Percentiles rank a stretch among this genome's conserved stretches.
These are phyloP conservation scores for Thamnaconus septentrionalis DNA, from an alignment of 2,113 vertebrate genomes.

Conservation along the genomic window DNA sequence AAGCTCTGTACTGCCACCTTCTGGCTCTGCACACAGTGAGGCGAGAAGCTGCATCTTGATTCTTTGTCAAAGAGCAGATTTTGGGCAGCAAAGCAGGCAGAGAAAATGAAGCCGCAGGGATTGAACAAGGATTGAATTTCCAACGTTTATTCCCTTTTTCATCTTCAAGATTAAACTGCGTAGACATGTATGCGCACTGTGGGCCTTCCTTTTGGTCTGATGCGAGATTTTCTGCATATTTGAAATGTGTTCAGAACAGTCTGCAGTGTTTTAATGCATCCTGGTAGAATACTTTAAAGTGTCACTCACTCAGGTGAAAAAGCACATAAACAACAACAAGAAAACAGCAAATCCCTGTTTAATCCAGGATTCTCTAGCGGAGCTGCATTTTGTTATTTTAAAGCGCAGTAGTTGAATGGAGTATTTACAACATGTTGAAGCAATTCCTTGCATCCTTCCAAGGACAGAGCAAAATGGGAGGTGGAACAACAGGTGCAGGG, in stretches of 20 bases:
- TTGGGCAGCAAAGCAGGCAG: no score
- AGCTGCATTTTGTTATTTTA: slow-evolving; percentile 16
- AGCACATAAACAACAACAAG: background rate
- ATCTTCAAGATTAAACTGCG: no score
- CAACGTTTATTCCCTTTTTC: no score
- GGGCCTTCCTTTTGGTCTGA: no score
- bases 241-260: no score
- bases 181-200: no score
- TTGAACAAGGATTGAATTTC: no score
- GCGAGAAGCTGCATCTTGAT: background rate
- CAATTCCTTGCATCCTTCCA: slow-evolving; percentile 16
- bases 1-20: slow-evolving; percentile 73
- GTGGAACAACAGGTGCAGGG: slow-evolving; percentile 28
- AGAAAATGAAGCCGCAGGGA: no score
- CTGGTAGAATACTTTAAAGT: no score
- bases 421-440: slow-evolving; percentile 32
- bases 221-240: no score
- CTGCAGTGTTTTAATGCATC: no score
- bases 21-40: slow-evolving; percentile 36
- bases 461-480: slow-evolving; percentile 17
- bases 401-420: slow-evolving; percentile 23
- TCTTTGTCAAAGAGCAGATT: background rate
- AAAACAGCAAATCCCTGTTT: slow-evolving; percentile 2
- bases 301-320: background rate
- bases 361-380: slow-evolving; percentile 1